Base-by-base conservation (phyloP, 2,797 vertebrate genomes). In the Chanos chanos region DNA sequence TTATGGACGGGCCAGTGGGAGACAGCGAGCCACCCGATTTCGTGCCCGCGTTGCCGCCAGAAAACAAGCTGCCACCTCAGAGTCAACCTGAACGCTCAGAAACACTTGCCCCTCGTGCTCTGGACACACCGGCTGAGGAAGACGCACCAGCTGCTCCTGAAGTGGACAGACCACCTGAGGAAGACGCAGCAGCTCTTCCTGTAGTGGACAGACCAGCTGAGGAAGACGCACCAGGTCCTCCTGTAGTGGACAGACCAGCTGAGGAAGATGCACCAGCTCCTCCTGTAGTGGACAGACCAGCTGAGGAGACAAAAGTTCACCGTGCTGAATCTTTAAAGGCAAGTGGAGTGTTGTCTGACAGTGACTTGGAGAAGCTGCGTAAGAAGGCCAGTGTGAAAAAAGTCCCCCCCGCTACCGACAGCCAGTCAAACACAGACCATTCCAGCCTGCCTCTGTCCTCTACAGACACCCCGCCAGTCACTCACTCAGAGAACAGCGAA, bases 1-100 rank as follows among this genome's bases (percentile, higher is more conserved):
- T 92, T 71, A 89, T 77, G 86, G 90, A 92, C 61, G 52, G 81
- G 21, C 77, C 78, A n/a, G 6, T 1, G 1, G 2, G 22, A 49
- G 28, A 31, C 4, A 22, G 6, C 12, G 3, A 15, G 16, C 1
- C 1, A 4, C 12, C 3, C 39, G 37, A 12, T 36, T 2, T 37
- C 24, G 49, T 6, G 19, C 9, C 18, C 4, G 4, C 19, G 7
- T 18, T 12, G 5, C 45, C 41, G 43, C 40, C 47, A 6, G 40
- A 43, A 31, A n/a, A n/a, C n/a, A n/a, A n/a, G n/a, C n/a, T n/a
- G n/a, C n/a, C n/a, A n/a, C n/a, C n/a, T n/a, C 37, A 52, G 44
- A 28, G 19, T 48, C 53, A 30, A 30, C 0, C 28, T 0, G 44
- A 68, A 36, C 18, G 40, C 28, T 50, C 33, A 0, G 53, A 61